A percentile compares a stretch with the other conserved stretches of the same genome.
These are phyloP conservation scores for Chloromyia formosa DNA, from an alignment of 2,888 invertebrate species.

Conservation along the genomic window DNA sequence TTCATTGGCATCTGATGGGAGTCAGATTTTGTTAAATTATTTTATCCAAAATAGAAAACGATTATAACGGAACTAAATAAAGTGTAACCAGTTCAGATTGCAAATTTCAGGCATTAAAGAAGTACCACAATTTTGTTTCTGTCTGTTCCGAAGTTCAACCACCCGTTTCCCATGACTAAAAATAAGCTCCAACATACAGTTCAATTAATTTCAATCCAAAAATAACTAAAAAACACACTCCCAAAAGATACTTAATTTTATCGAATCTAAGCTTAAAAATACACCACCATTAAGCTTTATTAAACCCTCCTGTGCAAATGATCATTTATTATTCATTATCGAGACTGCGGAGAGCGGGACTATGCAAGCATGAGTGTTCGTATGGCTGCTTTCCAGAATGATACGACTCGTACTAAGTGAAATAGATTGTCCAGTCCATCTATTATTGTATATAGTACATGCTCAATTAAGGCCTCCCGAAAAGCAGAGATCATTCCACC, in stretches of 20 bases:
- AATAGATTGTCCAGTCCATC: neutral
- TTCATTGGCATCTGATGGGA: too few relatives aligned
- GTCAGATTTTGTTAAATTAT: too few relatives aligned
- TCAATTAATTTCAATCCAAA: neutral
- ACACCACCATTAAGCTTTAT: constrained; percentile 29
- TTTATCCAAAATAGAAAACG: too few relatives aligned
- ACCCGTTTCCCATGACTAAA: neutral
- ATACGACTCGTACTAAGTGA: too few relatives aligned
- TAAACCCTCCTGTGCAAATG: constrained; percentile 20
- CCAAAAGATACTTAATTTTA: constrained; percentile 34
- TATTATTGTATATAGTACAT: too few relatives aligned
- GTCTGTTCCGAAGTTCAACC: neutral
- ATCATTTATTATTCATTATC: constrained; percentile 35
- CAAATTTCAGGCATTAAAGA: too few relatives aligned
- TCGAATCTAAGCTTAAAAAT: constrained; percentile 37
- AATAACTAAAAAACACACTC: neutral
- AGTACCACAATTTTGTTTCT: too few relatives aligned
- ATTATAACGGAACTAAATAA: too few relatives aligned
- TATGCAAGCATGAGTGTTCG: constrained; percentile 16
- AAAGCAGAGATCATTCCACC: too few relatives aligned
- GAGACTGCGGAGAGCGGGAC: neutral
- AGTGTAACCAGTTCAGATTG: too few relatives aligned
- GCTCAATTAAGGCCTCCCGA: too few relatives aligned
- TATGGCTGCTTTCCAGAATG: too few relatives aligned
- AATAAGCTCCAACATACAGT: neutral